phyloP scores from a whole-genome alignment of 2,113 vertebrate species.

The Oxyura jamaicensis region DNA sequence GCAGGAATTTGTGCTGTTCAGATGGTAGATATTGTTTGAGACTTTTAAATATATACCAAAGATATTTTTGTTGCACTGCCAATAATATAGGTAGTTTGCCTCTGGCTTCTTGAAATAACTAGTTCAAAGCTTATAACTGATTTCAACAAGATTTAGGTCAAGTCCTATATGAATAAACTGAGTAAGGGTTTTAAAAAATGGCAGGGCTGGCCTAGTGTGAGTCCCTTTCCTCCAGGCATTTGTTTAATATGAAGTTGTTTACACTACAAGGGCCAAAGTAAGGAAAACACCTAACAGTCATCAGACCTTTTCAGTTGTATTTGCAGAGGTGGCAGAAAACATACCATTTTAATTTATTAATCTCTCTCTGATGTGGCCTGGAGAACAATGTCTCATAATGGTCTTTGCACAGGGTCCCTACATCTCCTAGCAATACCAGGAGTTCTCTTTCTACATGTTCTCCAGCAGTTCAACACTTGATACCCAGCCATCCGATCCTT shows the following conservation, averaged over 20 bases:
- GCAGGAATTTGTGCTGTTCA: background rate
- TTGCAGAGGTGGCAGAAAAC: background rate
- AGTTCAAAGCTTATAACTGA: background rate
- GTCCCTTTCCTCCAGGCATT: background rate
- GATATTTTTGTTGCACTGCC: background rate
- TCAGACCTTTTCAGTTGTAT: constrained; percentile 3
- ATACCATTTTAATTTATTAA: background rate
- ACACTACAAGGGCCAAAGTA: background rate
- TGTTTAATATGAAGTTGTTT: background rate
- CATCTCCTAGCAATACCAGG: background rate
- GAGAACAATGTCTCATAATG: background rate
- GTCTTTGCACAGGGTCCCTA: background rate
- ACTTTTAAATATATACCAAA: background rate
- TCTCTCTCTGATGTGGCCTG: background rate
- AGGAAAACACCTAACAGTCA: background rate
- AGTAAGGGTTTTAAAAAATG: background rate
- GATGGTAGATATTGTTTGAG: background rate
- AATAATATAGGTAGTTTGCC: background rate
- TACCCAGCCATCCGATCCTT: background rate
- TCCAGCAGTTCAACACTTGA: background rate
- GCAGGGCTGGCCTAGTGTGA: background rate
- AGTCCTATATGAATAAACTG: background rate
- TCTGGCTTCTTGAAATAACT: background rate
- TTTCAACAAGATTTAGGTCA: background rate
- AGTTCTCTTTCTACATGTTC: background rate